These are phyloP conservation scores for Salpingus planirostris DNA, from an alignment of 2,888 invertebrate genomes.

Conservation along the genomic window DNA sequence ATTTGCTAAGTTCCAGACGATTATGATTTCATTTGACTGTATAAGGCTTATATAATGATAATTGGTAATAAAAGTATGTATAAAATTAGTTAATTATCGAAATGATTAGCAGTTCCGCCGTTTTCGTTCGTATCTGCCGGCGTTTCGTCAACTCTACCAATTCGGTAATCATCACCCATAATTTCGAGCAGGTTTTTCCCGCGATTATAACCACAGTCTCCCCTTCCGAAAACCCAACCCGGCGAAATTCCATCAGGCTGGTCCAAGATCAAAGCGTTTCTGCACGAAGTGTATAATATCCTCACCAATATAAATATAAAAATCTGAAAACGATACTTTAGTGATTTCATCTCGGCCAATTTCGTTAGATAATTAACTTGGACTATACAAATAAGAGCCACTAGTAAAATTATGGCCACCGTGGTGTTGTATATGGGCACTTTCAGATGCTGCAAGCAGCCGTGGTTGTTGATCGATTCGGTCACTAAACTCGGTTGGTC, in stretches of 20 bases:
- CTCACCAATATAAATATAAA: constrained; percentile 46
- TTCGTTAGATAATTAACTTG: constrained; percentile 21
- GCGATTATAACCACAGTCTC: constrained; percentile 33
- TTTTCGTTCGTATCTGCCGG: too few relatives aligned
- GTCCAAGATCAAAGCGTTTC: constrained; percentile 45
- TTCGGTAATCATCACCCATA: too few relatives aligned
- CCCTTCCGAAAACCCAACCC: constrained; percentile 41
- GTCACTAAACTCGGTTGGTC: constrained; percentile 31
- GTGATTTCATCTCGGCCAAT: too few relatives aligned
- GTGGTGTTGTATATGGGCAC: constrained; percentile 30
- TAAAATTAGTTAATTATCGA: too few relatives aligned
- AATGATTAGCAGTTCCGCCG: too few relatives aligned
- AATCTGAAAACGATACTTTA: constrained; percentile 26
- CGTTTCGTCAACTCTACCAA: too few relatives aligned
- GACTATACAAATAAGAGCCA: constrained; percentile 21
- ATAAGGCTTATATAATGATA: too few relatives aligned
- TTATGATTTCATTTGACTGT: too few relatives aligned
- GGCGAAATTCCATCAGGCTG: constrained; percentile 43
- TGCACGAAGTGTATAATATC: constrained; percentile 47
- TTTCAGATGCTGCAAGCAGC: constrained; percentile 34
- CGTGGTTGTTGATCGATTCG: constrained; percentile 36
- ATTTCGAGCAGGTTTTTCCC: constrained; percentile 34
- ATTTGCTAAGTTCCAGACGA: too few relatives aligned
- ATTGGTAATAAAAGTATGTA: too few relatives aligned
- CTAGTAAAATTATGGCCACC: constrained; percentile 24